Base-by-base conservation (phyloP, 2,113 vertebrate species). In the Leucoraja erinaceus region DNA sequence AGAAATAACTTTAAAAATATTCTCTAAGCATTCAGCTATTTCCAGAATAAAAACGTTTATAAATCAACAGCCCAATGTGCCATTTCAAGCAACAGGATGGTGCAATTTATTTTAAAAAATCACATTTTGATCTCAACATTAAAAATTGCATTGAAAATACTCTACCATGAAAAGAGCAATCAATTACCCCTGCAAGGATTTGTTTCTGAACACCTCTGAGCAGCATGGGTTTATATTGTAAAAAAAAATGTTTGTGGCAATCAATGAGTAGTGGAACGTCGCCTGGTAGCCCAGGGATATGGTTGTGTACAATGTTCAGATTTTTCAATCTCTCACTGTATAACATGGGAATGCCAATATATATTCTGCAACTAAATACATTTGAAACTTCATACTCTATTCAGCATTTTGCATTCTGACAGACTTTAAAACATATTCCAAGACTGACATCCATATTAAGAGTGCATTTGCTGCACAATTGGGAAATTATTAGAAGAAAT, bases 321-420 rank as follows among this genome's bases (percentile, higher is more conserved):
- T 63, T 76, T 22, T 93, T 68, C 33, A n/a, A 91, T 22, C n/a
- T 3, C 1, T 33, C 56, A 3, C 59, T 11, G 4, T 66, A 38
- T 12, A 22, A 56, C n/a, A n/a, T 94, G 66, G 75, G 68, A 94
- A 93, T 86, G 93, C 31, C 88, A 93, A 93, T 81, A 77, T 47
- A 93, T 93, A 93, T 7, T 14, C 66, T 77, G 56, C 5, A 56
- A 56, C 28, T 66, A 16, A 56, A 66, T 90, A n/a, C 38, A 14
- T 31, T 28, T 63, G 9, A 18, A 66, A 66, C 38, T 31, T 11
- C 11, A 28, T 31, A 14, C 66, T 66, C 33, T 88, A 7, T 88
- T 61, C 25, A 31, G 0, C 28, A 66, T 54, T 47, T 81, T 25
- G 18, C 68, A 31, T 90, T 68, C 20, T 66, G 86, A 68, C 3